Conservation (phyloP, 2,888 invertebrate species). For the Laothoe populi region DNA sequence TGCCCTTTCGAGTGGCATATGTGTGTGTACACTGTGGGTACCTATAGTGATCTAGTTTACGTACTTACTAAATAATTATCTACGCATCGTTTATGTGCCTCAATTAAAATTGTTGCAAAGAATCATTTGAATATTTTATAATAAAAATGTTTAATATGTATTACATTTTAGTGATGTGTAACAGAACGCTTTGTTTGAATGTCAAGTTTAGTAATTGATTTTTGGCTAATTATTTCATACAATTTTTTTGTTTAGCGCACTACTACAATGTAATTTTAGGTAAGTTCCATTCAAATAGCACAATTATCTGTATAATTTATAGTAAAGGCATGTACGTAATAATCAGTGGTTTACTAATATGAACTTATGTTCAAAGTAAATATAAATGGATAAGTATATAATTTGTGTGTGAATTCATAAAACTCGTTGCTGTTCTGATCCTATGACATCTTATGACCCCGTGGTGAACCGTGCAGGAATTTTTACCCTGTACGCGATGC, state of each 20-base stretch:
- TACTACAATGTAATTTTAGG: too few relatives aligned
- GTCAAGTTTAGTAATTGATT: too few relatives aligned
- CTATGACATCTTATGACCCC: not conserved
- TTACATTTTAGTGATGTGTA: not conserved
- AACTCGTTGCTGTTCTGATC: not conserved
- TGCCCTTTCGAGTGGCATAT: slow-evolving; percentile 23
- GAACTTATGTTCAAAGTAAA: not conserved
- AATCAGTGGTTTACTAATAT: not conserved
- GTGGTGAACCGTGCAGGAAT: slow-evolving; percentile 6
- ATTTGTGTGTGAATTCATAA: not conserved
- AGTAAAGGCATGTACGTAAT: too few relatives aligned
- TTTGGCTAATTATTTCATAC: too few relatives aligned
- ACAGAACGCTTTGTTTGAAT: too few relatives aligned
- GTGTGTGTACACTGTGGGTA: too few relatives aligned
- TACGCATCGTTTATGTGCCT: slow-evolving; percentile 4
- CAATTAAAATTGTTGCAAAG: slow-evolving; percentile 14
- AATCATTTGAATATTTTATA: not conserved
- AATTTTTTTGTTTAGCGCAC: too few relatives aligned
- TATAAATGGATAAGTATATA: not conserved
- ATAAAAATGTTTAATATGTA: not conserved
- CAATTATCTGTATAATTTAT: too few relatives aligned
- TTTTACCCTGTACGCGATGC: not conserved
- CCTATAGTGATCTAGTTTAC: slow-evolving; percentile 20
- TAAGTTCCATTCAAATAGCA: too few relatives aligned
- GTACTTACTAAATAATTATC: slow-evolving; percentile 17